These are phyloP conservation scores for Drosophila meridionalis DNA, from an alignment of 2,888 invertebrate species.

Conservation along the genomic window DNA sequence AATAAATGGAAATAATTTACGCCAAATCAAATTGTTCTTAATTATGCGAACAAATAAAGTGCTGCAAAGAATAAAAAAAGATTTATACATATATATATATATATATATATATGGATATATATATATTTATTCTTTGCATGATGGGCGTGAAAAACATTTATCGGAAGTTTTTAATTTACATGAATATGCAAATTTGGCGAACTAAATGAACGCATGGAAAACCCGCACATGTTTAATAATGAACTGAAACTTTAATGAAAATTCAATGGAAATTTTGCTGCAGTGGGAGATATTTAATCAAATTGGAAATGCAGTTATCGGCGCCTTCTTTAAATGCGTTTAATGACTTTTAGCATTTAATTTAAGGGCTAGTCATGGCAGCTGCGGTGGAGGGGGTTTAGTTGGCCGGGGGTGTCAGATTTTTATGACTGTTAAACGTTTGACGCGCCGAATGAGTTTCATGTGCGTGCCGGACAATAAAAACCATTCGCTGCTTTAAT, in stretches of 20 bases:
- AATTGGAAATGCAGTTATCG: slow-evolving; percentile 36
- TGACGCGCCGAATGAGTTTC: slow-evolving; percentile 50
- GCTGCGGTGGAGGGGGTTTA: not conserved
- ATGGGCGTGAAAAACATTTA: slow-evolving; percentile 35
- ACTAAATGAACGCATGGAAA: slow-evolving; percentile 28
- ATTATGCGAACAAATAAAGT: slow-evolving; percentile 57
- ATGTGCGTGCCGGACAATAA: slow-evolving; percentile 49
- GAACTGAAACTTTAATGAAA: slow-evolving; percentile 48
- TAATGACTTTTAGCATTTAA: slow-evolving; percentile 61
- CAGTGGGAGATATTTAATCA: slow-evolving; percentile 33
- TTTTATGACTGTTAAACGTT: slow-evolving; percentile 71
- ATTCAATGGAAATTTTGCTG: slow-evolving; percentile 44
- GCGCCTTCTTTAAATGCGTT: slow-evolving; percentile 52
- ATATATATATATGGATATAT: not conserved
- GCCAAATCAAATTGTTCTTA: slow-evolving; percentile 53
- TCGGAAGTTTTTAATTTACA: slow-evolving; percentile 73
- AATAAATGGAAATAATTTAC: slow-evolving; percentile 46
- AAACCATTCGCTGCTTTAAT: slow-evolving; percentile 34
- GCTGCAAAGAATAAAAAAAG: slow-evolving; percentile 3
- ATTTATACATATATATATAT: not conserved
- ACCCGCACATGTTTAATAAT: slow-evolving; percentile 41
- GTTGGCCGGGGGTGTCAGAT: slow-evolving; percentile 20
- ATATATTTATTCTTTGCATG: slow-evolving; percentile 3
- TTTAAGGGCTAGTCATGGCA: slow-evolving; percentile 37
- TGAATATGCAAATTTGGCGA: slow-evolving; percentile 51